phyloP scores from a whole-genome alignment of 2,888 invertebrate genomes.

The Drosophila rubida region DNA sequence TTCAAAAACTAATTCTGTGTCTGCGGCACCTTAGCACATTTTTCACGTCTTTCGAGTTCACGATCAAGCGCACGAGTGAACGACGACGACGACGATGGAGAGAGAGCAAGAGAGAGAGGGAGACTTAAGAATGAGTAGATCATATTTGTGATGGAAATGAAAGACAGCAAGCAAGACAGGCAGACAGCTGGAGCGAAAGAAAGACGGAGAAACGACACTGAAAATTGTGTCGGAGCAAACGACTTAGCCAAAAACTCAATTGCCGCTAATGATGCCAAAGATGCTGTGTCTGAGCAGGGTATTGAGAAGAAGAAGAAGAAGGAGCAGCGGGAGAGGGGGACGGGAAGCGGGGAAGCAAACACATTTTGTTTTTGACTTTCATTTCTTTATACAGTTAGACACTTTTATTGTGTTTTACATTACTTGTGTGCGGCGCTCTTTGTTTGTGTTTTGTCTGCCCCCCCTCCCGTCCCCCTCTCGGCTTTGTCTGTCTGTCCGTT shows the following conservation, averaged over 20 bases:
- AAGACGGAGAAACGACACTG: slow-evolving; percentile 17
- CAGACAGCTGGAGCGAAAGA: neutral
- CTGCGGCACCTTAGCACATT: slow-evolving; percentile 68
- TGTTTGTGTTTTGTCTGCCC: slow-evolving; percentile 33
- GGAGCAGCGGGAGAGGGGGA: neutral
- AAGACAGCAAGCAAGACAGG: neutral
- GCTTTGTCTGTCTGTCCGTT: slow-evolving; percentile 50
- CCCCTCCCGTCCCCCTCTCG: slow-evolving; percentile 4
- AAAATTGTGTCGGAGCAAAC: slow-evolving; percentile 50
- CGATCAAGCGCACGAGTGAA: slow-evolving; percentile 53
- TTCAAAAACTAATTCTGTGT: slow-evolving; percentile 44
- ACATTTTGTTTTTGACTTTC: slow-evolving; percentile 73
- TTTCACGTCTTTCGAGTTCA: slow-evolving; percentile 70
- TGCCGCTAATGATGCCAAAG: slow-evolving; percentile 59
- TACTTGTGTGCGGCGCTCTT: slow-evolving; percentile 41
- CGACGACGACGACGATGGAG: slow-evolving; percentile 14
- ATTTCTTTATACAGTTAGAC: slow-evolving; percentile 77
- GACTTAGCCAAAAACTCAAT: slow-evolving; percentile 60
- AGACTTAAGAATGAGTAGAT: slow-evolving; percentile 11
- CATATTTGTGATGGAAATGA: slow-evolving; percentile 6
- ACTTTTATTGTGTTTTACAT: slow-evolving; percentile 78
- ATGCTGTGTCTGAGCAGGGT: slow-evolving; percentile 35
- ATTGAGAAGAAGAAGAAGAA: neutral
- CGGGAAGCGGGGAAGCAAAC: slow-evolving; percentile 5
- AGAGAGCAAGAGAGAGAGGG: slow-evolving; percentile 6